Percentiles rank a stretch among this genome's conserved stretches.
Evolutionary conservation across 2,888 invertebrate species (phyloP).

Genomic region (Halictus quadricinctus): DNA sequence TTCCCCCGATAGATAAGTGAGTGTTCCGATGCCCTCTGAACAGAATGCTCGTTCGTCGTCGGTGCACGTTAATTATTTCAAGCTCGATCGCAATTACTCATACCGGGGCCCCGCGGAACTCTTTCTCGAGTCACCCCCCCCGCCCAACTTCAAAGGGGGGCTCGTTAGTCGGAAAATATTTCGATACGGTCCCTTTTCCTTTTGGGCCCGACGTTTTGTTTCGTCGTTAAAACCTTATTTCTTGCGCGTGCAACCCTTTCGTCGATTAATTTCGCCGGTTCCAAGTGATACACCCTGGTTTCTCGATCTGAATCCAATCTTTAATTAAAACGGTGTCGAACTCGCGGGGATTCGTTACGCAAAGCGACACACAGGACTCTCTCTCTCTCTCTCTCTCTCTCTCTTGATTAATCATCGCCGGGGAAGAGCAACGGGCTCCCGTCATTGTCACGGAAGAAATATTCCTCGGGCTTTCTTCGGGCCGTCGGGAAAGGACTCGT

Average conservation of each 20-base stretch:
- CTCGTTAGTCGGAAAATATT: slow-evolving; percentile 54
- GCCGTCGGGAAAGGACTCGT: background rate
- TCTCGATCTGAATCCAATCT: background rate
- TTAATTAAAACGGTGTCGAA: slow-evolving; percentile 14
- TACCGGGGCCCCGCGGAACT: slow-evolving; percentile 31
- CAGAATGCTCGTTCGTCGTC: slow-evolving; percentile 22
- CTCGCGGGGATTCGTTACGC: background rate
- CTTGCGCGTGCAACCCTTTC: background rate
- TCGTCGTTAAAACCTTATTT: slow-evolving; percentile 18
- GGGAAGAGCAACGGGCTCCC: slow-evolving; percentile 5
- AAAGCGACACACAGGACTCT: background rate
- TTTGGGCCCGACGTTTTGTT: background rate
- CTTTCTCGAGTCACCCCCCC: background rate
- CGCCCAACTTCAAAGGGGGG: background rate
- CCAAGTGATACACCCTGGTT: slow-evolving; percentile 3
- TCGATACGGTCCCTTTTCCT: slow-evolving; percentile 35
- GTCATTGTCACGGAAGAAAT: background rate
- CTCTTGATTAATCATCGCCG: background rate
- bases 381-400: background rate
- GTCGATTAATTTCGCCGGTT: slow-evolving; percentile 18
- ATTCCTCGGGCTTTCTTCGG: slow-evolving; percentile 2
- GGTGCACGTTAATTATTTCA: slow-evolving; percentile 60
- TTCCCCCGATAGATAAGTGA: slow-evolving; percentile 46
- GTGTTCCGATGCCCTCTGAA: slow-evolving; percentile 42
- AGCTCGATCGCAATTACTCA: slow-evolving; percentile 60